phyloP scores from a whole-genome alignment of 2,888 invertebrate species.

The Cenopis cana region DNA sequence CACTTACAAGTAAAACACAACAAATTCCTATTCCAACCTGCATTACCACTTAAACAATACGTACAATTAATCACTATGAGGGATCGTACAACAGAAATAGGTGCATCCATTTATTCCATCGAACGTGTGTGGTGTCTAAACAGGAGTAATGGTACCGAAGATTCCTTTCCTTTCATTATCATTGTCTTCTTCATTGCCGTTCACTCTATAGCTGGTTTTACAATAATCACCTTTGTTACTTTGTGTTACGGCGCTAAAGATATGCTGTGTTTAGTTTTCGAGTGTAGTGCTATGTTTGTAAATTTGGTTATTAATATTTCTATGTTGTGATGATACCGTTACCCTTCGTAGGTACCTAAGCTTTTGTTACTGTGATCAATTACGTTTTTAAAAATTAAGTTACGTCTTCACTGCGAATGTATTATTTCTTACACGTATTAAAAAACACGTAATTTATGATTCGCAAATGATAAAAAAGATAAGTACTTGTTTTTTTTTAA shows the following conservation, averaged over 20 bases:
- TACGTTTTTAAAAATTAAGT: conserved; percentile 20
- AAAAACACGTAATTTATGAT: neutral
- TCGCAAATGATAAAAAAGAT: too few relatives aligned
- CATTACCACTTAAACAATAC: conserved; percentile 41
- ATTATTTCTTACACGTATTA: neutral
- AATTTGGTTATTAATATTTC: conserved; percentile 43
- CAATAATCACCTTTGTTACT: conserved; percentile 7
- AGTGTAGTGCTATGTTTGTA: conserved; percentile 21
- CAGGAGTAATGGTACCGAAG: conserved; percentile 44
- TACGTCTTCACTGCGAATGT: conserved; percentile 17
- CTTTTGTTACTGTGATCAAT: conserved; percentile 36
- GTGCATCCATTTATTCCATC: conserved; percentile 46
- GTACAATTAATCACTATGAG: conserved; percentile 46
- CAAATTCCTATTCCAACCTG: conserved; percentile 22
- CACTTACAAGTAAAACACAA: conserved; percentile 33
- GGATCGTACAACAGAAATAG: conserved; percentile 44
- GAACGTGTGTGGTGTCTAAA: conserved; percentile 44
- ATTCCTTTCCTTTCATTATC: conserved; percentile 43
- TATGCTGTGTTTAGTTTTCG: neutral
- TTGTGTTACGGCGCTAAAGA: neutral
- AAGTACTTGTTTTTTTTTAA: too few relatives aligned
- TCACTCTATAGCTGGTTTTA: neutral
- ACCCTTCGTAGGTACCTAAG: conserved; percentile 24
- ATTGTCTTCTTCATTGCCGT: conserved; percentile 13
- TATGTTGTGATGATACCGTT: conserved; percentile 39